Evolutionary conservation across 2,113 vertebrate genomes (phyloP).

Genomic region (Chinchilla lanigera): DNA sequence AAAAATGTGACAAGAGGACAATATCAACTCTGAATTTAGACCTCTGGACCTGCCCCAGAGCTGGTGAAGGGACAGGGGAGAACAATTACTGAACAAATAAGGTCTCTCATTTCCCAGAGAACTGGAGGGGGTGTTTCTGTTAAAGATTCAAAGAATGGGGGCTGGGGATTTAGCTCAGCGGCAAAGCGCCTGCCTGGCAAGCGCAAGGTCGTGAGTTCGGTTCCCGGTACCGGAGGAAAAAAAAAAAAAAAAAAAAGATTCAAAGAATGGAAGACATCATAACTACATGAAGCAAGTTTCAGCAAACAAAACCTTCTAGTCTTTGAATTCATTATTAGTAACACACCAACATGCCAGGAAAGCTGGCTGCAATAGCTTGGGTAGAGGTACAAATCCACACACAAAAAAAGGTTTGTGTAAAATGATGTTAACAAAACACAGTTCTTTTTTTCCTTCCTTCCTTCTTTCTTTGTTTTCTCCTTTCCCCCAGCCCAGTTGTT

Average conservation of each 20-base stretch:
- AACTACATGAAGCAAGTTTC: slow-evolving; percentile 60
- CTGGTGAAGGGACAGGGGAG: background rate
- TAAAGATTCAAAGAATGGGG: slow-evolving; percentile 68
- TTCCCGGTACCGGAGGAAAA: too few relatives aligned
- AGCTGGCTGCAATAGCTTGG: slow-evolving; percentile 34
- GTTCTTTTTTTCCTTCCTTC: slow-evolving; percentile 15
- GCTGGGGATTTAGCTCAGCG: too few relatives aligned
- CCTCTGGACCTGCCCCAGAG: slow-evolving; percentile 39
- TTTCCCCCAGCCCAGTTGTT: too few relatives aligned
- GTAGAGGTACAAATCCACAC: slow-evolving; percentile 51
- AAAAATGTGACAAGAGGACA: background rate
- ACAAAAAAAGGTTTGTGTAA: slow-evolving; percentile 57
- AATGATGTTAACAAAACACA: slow-evolving; percentile 67
- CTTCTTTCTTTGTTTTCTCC: too few relatives aligned
- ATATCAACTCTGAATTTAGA: background rate
- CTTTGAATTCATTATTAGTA: slow-evolving; percentile 74
- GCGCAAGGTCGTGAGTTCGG: too few relatives aligned
- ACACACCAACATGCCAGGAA: slow-evolving; percentile 23
- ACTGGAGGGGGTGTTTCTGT: slow-evolving; percentile 36
- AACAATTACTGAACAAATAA: background rate
- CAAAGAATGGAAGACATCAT: slow-evolving; percentile 63
- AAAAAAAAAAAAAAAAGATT: too few relatives aligned
- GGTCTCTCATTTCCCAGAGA: slow-evolving; percentile 58
- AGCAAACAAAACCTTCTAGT: slow-evolving; percentile 65
- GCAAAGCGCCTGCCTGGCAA: too few relatives aligned